Base-by-base conservation (phyloP, 2,888 invertebrate species). In the Trissonchulus sp. region DNA sequence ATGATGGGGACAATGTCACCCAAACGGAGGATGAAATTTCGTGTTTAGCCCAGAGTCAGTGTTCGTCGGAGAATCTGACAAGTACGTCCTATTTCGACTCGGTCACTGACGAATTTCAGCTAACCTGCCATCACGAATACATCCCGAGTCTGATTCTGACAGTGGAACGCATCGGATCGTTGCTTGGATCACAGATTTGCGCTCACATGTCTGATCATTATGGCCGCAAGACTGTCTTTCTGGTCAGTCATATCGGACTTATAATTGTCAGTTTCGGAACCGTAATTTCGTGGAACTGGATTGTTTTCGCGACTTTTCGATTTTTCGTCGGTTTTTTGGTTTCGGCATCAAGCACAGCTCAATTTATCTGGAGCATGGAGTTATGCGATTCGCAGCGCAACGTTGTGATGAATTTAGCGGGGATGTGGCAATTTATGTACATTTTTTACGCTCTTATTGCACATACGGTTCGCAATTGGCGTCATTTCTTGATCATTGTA, bases 191-290 rank as follows among this genome's bases (percentile, higher is more conserved):
- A 8, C 71, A 69, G 37, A 33, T 69, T 8, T 31, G 33, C 60
- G 74, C 74, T n/a, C 15, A 62, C 18, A 30, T 74, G 3, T 23
- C 69, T 8, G 76, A 76, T 37, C 1, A n/a, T 31, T 62, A 48
- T 35, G 76, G 76, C 28, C 28, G 73, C n/a, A 28, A 63, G 18
- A n/a, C n/a, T 63, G 33, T 62, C n/a, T 68, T 30, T 73, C 28
- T 77, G 15, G 81, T 73, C 80, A 80, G 37, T 65, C 78, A 72
- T 28, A 34, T 68, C 34, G 34, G 28, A 3, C 2, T 68, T 3
- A 34, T 68, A 3, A 34, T 30, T 33, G 34, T 68, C 18, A 68
- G 34, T 23, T 8, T 35, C 2, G 1, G 1, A 2, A 3, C 23
- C 38, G 34, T 33, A 2, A 34, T 73, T 1, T 2, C 74, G 18